Conservation (phyloP, 2,797 vertebrate genomes). For the Sebastes nivosus region DNA sequence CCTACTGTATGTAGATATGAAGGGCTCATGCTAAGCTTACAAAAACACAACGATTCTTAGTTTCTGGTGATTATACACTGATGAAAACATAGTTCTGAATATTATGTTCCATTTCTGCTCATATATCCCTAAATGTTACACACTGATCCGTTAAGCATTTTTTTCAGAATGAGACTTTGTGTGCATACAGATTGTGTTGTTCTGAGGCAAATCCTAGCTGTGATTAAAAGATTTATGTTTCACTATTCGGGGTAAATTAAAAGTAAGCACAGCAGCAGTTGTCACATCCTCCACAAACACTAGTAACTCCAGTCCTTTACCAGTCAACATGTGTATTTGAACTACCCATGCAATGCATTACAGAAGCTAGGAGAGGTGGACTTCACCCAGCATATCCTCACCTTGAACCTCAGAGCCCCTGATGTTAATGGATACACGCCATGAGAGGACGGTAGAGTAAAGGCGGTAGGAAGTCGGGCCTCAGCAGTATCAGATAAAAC, state of each 20-base stretch:
- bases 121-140: not conserved
- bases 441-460: constrained; percentile 14
- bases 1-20: not conserved
- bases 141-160: not conserved
- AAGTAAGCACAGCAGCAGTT: not conserved
- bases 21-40: not conserved
- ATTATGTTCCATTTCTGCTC: not conserved
- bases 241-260: not conserved
- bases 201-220: not conserved
- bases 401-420: constrained; percentile 3
- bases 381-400: constrained; percentile 5
- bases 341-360: not conserved
- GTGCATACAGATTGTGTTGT: not conserved
- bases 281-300: not conserved
- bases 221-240: not conserved
- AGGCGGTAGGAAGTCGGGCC: not conserved
- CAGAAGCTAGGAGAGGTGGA: not conserved
- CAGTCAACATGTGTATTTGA: not conserved
- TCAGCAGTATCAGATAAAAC: constrained; percentile 54
- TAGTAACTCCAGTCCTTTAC: not conserved
- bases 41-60: not conserved
- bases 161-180: not conserved
- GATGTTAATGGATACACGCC: constrained; percentile 25
- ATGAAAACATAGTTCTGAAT: not conserved
- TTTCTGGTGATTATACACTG: not conserved